Percentiles rank a stretch among this genome's conserved stretches.
These are phyloP conservation scores for Epizoanthus scotinus DNA, from an alignment of 92 coral and sea anemone species.

Conservation along the genomic window DNA sequence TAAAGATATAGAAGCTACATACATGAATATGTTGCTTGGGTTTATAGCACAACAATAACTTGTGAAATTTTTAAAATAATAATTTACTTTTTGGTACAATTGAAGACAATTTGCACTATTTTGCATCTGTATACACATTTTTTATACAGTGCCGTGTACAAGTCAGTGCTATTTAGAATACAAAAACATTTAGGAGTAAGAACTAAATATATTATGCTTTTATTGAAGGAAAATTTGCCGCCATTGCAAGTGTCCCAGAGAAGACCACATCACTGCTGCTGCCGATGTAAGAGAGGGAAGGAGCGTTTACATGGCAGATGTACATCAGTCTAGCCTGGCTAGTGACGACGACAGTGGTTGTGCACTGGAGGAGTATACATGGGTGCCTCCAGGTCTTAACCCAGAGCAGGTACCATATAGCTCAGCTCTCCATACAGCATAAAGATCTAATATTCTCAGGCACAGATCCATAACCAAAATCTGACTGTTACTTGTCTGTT, in stretches of 20 bases:
- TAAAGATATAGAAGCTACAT: no score
- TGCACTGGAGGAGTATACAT: slow-evolving; percentile 92
- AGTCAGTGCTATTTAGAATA: no score
- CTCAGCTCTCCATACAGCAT: neutral
- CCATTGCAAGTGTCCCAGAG: slow-evolving; percentile 96
- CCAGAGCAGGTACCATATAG: slow-evolving; percentile 81
- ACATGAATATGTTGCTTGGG: no score
- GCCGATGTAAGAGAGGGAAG: slow-evolving; percentile 91
- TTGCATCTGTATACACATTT: no score
- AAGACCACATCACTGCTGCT: slow-evolving; percentile 87
- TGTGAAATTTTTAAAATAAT: no score
- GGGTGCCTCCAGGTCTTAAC: slow-evolving; percentile 96
- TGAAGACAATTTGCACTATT: no score
- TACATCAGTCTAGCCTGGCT: slow-evolving; percentile 79
- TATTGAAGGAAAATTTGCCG: slow-evolving; percentile 92
- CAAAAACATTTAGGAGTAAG: neutral
- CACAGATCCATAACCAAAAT: no score
- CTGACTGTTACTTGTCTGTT: no score
- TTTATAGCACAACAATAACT: no score
- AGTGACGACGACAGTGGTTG: slow-evolving; percentile 98
- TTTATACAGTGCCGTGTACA: no score
- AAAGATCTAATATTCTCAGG: neutral
- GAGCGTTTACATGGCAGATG: slow-evolving; percentile 83
- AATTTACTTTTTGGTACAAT: no score
- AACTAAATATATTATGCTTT: neutral